Percentiles rank a stretch among this genome's conserved stretches.
These are phyloP conservation scores for Ceriagrion tenellum DNA, from an alignment of 2,888 invertebrate species.

Conservation along the genomic window DNA sequence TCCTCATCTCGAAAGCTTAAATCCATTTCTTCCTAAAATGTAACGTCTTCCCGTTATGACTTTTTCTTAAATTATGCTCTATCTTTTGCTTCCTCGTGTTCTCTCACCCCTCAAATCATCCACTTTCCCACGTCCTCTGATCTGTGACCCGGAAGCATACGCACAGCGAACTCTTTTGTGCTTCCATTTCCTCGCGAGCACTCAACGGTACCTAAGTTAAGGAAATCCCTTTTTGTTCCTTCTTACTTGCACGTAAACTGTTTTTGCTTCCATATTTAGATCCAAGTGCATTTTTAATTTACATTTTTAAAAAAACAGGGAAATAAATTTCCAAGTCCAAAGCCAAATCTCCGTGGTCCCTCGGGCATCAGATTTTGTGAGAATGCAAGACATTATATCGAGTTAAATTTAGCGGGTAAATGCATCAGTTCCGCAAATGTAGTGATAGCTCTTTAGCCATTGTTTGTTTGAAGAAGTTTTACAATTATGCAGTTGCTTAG, in stretches of 20 bases:
- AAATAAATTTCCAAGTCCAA: background rate
- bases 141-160: constrained; percentile 45
- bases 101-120: constrained; percentile 33
- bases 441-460: too few species aligned
- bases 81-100: background rate
- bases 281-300: background rate
- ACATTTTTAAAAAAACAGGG: background rate
- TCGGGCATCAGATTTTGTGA: background rate
- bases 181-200: constrained; percentile 20
- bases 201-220: background rate
- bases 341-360: background rate
- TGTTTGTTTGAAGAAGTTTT: too few species aligned
- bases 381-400: background rate
- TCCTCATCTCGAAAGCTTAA: background rate
- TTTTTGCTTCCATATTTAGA: background rate
- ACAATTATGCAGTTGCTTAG: too few species aligned
- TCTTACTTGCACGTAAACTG: background rate
- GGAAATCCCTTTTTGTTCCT: background rate
- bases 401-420: background rate
- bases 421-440: background rate
- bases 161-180: constrained; percentile 11
- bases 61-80: constrained; percentile 26
- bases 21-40: constrained; percentile 20
- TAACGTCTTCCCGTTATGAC: background rate
- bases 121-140: constrained; percentile 42